Evolutionary conservation across 2,797 vertebrate species (phyloP), one percentile per base, ranked within the genome.

Genomic region (Megalops cyprinoides): DNA sequence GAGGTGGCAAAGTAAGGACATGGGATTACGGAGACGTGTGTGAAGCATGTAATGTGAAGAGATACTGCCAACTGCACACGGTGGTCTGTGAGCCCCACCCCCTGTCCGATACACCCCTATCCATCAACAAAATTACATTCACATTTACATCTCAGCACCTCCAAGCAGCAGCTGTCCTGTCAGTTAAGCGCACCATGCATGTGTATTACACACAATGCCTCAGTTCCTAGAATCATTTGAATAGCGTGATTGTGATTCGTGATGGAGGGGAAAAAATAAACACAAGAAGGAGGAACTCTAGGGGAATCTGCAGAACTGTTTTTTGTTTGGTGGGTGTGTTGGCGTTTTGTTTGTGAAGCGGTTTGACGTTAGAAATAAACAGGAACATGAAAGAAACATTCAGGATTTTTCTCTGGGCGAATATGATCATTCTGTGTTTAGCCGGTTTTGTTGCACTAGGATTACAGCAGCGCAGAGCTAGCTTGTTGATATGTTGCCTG

Each of bases 31-130:
- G 20, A 67, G 39, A 71, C 56, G 1, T 3, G 39, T 44, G 58
- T 65, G 83, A 82, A 83, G 83, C 80, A 31, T 86, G 78, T 87
- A 84, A 89, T 88, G 79, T 83, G 67, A 84, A 69, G 76, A 86
- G 87, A 86, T 82, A 71, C 76, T 82, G 79, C 85, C 76, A 88
- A 55, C 78, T 87, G 78, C 86, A 86, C 84, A 82, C 89, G 85
- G 85, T 86, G 84, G 83, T 85, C 83, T 80, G 81, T 85, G 83
- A 87, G 85, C 85, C 86, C 82, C n/a, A n/a, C n/a, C n/a, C n/a
- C n/a, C n/a, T n/a, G n/a, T n/a, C n/a, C 4, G 31, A 60, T 31
- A 77, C 12, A 76, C 76, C 37, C 39, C 18, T 9, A 51, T 75
- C 79, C 56, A 44, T 62, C 53, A 74, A 3, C 44, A 51, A 31